phyloP scores from a whole-genome alignment of 1,140 invertebrate species.

The Aphelinus atriplicis region DNA sequence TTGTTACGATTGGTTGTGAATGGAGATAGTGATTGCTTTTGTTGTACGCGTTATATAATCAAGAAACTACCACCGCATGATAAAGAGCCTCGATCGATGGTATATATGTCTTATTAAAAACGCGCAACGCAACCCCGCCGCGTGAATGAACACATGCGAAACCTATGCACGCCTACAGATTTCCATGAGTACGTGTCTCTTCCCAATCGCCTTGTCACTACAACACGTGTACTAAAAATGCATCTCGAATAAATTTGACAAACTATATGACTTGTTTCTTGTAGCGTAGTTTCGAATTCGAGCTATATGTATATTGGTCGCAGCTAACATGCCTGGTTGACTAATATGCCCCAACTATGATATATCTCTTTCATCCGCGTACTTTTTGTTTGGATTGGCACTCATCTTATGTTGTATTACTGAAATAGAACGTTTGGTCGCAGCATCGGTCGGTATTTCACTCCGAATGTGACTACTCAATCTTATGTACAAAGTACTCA shows the following conservation, averaged over 20 bases:
- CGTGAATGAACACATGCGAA: slow-evolving; percentile 5
- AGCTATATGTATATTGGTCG: too few species aligned
- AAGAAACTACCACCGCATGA: slow-evolving; percentile 5
- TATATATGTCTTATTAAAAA: slow-evolving; percentile 11
- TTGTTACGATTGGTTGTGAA: background rate
- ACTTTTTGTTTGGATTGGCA: too few species aligned
- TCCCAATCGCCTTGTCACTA: slow-evolving; percentile 6
- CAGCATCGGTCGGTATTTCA: too few species aligned
- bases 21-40: slow-evolving; percentile 15
- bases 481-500: too few species aligned
- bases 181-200: slow-evolving; percentile 6
- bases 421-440: too few species aligned
- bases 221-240: slow-evolving; percentile 18
- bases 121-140: background rate
- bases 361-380: too few species aligned
- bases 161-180: slow-evolving; percentile 4
- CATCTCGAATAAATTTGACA: background rate
- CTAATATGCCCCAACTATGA: too few species aligned
- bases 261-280: too few species aligned
- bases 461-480: too few species aligned
- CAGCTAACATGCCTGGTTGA: too few species aligned
- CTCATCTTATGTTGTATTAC: too few species aligned
- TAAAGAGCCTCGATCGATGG: background rate
- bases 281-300: too few species aligned
- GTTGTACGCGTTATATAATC: slow-evolving; percentile 13